Evolutionary conservation across 2,113 vertebrate genomes (phyloP), one percentile per base, ranked within the genome.

Genomic region (Mionectes macconnelli): DNA sequence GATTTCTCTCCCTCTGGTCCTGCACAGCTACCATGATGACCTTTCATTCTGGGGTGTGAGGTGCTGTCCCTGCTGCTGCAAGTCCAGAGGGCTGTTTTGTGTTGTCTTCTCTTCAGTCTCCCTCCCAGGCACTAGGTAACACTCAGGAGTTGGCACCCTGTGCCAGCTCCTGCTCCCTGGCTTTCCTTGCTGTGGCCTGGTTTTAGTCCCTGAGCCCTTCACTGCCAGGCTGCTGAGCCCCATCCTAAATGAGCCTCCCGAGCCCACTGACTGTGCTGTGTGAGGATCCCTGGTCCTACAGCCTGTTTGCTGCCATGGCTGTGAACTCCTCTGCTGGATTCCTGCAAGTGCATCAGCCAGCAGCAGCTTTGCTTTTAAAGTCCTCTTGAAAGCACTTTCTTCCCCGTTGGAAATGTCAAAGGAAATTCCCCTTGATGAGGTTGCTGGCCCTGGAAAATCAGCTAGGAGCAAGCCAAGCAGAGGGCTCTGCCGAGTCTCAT

Each of bases 231-330:
- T 55, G 33, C 40, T 4, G 8, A 75, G 3, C 10, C 8, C 47
- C 35, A 40, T 72, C 37, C 49, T 7, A 1, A 63, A 52, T 20
- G 17, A 27, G 9, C 11, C 10, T 31, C 28, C 30, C 0, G 0
- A 4, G 5, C 30, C 33, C 35, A 9, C 52, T 3, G 1, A 19
- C 44, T 10, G 8, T 4, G 9, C 18, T 0, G 0, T 20, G n/a
- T 2, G 15, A 84, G 17, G 31, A 31, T 22, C 28, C 42, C 53
- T 1, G 4, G 9, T n/a, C 49, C 49, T 66, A 27, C 30, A 86
- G 33, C 12, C 31, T 17, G 17, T 69, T 85, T 83, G 4, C 39
- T 72, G 27, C 21, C 0, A 7, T 0, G 0, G 30, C 8, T 8
- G 3, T 55, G 73, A 64, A 39, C 45, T 62, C 31, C 42, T 92